Base-by-base conservation (phyloP, 1,140 invertebrate genomes). In the Meteorus sp. region DNA sequence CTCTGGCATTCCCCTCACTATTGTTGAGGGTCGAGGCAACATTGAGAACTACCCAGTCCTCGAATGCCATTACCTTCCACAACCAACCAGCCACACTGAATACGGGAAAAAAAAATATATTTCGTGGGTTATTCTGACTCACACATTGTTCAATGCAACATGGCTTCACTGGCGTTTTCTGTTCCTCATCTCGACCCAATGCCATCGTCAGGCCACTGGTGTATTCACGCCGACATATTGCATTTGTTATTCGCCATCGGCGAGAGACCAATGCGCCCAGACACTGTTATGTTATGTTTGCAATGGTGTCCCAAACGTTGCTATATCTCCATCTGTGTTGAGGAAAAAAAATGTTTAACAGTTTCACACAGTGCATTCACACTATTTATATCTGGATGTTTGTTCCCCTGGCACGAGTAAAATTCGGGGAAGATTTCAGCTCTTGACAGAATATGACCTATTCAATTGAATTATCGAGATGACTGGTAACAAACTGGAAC, bases 181-280 rank as follows among this genome's bases (percentile, higher is more conserved):
- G n/a, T 44, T 20, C 39, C 17, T 39, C 37, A 15, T 60, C 37
- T n/a, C n/a, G n/a, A n/a, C n/a, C n/a, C n/a, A n/a, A n/a, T n/a
- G n/a, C n/a, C n/a, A n/a, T n/a, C n/a, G n/a, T n/a, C 57, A 66
- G 61, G 58, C 58, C 68, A 71, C 68, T 64, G 54, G 55, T 56
- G 41, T 59, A 53, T 58, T 37, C 64, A 45, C 60, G 37, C 43
- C 67, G 65, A 69, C 66, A 73, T 75, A 74, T 76, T 73, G 68
- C 69, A 68, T 72, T 76, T 67, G 70, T 70, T 70, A 68, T 62
- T 20, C 27, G 51, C 53, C 62, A 65, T 51, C 53, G 57, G 57
- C 51, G 50, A 61, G 59, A 65, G n/a, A n/a, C 44, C 53, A 56
- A 51, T 47, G 25, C 50, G 13, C 25, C 6, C 31, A 22, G 20